These are phyloP conservation scores for Catharus bicknelli DNA, from an alignment of 2,113 vertebrate species.

Conservation along the genomic window DNA sequence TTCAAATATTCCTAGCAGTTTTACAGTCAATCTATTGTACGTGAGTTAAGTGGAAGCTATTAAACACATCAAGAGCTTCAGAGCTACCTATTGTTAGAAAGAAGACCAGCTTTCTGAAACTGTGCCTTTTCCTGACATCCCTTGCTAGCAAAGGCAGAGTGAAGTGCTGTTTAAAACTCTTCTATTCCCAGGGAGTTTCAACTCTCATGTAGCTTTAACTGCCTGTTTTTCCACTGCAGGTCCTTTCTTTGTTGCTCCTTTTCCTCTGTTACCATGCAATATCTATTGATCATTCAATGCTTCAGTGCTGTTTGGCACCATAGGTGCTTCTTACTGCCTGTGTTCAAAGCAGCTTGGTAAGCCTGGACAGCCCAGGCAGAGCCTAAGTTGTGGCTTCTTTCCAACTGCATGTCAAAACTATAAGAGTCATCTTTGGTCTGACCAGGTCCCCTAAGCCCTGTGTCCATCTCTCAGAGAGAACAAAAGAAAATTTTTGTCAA, in stretches of 20 bases:
- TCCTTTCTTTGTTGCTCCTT: constrained; percentile 12
- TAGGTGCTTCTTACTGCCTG: neutral
- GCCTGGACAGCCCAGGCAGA: neutral
- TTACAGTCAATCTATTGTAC: constrained; percentile 29
- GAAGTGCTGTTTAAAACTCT: constrained; percentile 49
- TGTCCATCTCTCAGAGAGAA: neutral
- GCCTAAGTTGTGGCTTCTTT: neutral
- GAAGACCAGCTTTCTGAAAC: constrained; percentile 30
- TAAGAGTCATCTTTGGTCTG: neutral
- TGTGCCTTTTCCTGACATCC: constrained; percentile 29
- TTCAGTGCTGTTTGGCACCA: neutral
- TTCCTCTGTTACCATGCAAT: neutral
- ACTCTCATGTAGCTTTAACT: neutral
- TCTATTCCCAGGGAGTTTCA: constrained; percentile 9
- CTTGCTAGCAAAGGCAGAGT: constrained; percentile 9
- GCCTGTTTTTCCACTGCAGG: neutral
- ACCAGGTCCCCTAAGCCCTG: neutral
- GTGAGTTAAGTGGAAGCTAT: constrained; percentile 48
- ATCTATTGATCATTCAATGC: neutral
- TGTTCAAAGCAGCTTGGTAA: neutral
- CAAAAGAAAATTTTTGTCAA: neutral
- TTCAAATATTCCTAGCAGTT: constrained; percentile 15
- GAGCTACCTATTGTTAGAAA: constrained; percentile 27
- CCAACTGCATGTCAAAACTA: neutral
- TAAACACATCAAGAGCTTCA: constrained; percentile 46